Base-by-base conservation (phyloP, 2,113 vertebrate genomes). In the Mesembrinibis cayennensis region DNA sequence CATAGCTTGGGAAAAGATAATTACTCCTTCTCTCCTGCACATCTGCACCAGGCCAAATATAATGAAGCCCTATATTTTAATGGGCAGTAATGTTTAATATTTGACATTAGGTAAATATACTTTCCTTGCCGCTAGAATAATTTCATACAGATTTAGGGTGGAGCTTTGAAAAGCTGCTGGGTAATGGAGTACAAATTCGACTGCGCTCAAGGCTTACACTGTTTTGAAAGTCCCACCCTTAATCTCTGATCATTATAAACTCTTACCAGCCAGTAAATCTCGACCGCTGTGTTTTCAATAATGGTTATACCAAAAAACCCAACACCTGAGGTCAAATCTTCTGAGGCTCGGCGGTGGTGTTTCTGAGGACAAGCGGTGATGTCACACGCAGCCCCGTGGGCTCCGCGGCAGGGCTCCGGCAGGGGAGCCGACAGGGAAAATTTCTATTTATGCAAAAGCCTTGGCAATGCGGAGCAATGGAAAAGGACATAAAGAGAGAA, bases 231-330 rank as follows among this genome's bases (percentile, higher is more conserved):
- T 95, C 89, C 96, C 95, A 95, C 93, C 91, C 96, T 93, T 81
- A 56, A 95, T 91, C 91, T 92, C 89, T 78, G 93, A 90, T 83
- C 88, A 9, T 84, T 92, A 71, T 30, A 67, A 93, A 89, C 92
- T 89, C 93, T 95, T 95, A 82, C 95, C 96, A 96, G 97, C 86
- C 95, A 87, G 92, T 94, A 97, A 96, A 97, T 97, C 95, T 94
- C 42, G 3, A 58, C 81, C 47, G 11, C 93, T 10, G 80, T 42
- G 72, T 81, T 94, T 95, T 88, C 87, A 70, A 96, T 90, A 90
- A 96, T 86, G 94, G 81, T 73, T 93, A 53, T 58, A 82, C 73
- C 70, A 26, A 89, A 93, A 79, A 92, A 44, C 23, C n/a, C 82
- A 78, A 17, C 94, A 92, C 95, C 89, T 91, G 91, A 91, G 94